These are phyloP conservation scores for Cephus nigrinus DNA, from an alignment of 2,888 invertebrate genomes.

Conservation along the genomic window DNA sequence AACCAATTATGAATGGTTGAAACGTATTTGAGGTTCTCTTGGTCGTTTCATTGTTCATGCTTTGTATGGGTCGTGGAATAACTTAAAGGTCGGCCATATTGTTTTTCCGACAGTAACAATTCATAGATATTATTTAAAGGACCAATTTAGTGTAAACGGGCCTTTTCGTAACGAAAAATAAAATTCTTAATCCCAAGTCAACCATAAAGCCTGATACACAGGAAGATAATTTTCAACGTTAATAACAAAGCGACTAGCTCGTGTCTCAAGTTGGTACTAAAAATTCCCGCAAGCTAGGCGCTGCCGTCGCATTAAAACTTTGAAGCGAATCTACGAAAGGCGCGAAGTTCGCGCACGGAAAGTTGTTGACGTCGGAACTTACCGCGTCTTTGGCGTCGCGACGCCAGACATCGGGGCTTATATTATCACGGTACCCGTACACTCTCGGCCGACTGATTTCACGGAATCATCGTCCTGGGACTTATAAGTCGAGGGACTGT, in stretches of 20 bases:
- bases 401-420: not conserved
- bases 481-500: conserved; percentile 42
- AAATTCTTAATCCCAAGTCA: not conserved
- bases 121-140: not conserved
- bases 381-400: not conserved
- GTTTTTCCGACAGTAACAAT: not conserved
- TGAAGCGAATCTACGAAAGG: not conserved
- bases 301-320: not conserved
- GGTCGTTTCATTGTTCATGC: not conserved
- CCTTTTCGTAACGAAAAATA: not conserved
- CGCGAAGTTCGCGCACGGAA: not conserved
- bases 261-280: not conserved
- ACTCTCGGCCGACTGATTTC: conserved; percentile 9
- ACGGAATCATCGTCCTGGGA: conserved; percentile 46
- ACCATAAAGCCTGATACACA: not conserved
- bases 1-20: not conserved
- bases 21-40: not conserved
- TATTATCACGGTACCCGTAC: not conserved
- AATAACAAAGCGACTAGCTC: not conserved
- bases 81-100: not conserved
- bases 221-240: not conserved
- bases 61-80: not conserved
- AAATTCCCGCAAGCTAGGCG: not conserved
- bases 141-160: too few relatives aligned
- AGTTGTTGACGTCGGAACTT: not conserved